Base-by-base conservation (phyloP, 1,140 invertebrate species). In the Sipha flava region DNA sequence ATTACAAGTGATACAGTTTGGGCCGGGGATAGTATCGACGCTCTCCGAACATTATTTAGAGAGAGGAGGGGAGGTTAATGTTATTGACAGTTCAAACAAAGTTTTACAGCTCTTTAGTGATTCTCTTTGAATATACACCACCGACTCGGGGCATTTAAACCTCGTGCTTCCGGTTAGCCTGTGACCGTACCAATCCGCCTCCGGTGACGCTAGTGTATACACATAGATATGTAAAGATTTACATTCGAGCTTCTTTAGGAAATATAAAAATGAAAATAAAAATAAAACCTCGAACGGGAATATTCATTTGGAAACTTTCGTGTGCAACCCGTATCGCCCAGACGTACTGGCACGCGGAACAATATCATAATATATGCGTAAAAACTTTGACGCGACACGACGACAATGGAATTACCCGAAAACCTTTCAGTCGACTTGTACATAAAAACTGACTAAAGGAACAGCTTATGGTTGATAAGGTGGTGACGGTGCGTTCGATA, bases 401-500 rank as follows among this genome's bases (percentile, higher is more conserved):
- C 52, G 73, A 77, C 73, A 77, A 77, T 77, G 21, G 73, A 77
- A 77, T 77, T 77, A 57, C 73, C 34, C 16, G 23, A 59, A 77
- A 77, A 77, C 73, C 73, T 77, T 75, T 77, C 52, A 59, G 73
- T 57, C 34, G 37, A 40, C 52, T 77, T 43, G 52, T 77, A 77
- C 52, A 77, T 59, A 77, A 77, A 59, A 77, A 77, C 72, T 49
- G 31, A 54, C 47, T 34, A 75, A 75, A 52, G 52, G 52, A 77
- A 77, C 49, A 59, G 73, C 52, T 77, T 57, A 77, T 31, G 21
- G 49, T 40, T 10, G 73, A n/a, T 29, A 26, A 16, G 34, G 6
- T 3, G 45, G 29, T 6, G 34, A 34, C 0, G 16, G 4, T 12
- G 52, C 73, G 73, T 77, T 77, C 73, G 73, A 77, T 77, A 77